Percentiles rank a stretch among this genome's conserved stretches.
These are phyloP conservation scores for Diogma glabrata DNA, from an alignment of 2,888 invertebrate species.

Conservation along the genomic window DNA sequence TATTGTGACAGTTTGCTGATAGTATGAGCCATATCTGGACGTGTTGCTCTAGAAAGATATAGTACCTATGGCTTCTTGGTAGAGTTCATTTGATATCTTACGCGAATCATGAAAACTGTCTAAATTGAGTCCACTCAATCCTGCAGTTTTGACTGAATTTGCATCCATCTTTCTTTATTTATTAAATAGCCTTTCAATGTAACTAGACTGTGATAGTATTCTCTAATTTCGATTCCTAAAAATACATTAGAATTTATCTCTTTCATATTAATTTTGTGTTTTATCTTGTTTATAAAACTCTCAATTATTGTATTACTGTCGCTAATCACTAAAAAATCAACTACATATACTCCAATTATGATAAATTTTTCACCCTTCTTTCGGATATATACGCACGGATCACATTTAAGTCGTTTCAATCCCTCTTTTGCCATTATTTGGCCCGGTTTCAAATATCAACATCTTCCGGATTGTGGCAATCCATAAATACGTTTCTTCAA, in stretches of 20 bases:
- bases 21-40: neutral
- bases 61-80: neutral
- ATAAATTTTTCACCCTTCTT: neutral
- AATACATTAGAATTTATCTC: too few species aligned
- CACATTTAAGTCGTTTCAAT: neutral
- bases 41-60: neutral
- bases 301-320: too few species aligned
- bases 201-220: too few species aligned
- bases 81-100: neutral
- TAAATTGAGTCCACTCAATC: neutral
- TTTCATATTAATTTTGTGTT: too few species aligned
- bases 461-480: neutral
- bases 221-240: too few species aligned
- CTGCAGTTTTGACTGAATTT: neutral
- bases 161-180: neutral
- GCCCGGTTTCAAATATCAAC: neutral
- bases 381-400: neutral
- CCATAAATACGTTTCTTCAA: neutral
- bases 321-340: neutral
- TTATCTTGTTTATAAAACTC: too few species aligned
- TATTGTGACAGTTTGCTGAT: neutral
- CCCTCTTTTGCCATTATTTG: neutral
- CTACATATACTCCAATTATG: too few species aligned
- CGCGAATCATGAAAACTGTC: neutral
- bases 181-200: neutral